Conservation (phyloP, 2,797 vertebrate species). For the Perodicticus potto region DNA sequence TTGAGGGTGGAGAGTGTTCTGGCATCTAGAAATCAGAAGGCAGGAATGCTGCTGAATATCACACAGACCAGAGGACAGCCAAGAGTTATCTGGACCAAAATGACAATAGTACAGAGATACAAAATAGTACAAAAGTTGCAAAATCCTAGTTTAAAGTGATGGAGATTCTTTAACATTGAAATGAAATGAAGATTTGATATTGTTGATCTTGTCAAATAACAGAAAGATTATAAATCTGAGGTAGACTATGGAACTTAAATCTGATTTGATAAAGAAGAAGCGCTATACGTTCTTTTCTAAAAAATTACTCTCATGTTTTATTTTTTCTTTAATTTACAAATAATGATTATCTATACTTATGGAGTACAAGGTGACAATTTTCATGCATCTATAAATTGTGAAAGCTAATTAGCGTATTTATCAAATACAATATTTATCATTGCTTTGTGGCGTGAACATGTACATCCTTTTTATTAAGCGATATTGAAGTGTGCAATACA, state of each 20-base stretch:
- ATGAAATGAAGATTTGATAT: background rate
- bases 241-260: background rate
- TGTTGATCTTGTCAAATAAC: background rate
- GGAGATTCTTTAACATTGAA: background rate
- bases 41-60: background rate
- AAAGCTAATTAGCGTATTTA: background rate
- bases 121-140: background rate
- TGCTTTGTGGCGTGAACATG: background rate
- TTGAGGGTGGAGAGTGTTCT: background rate
- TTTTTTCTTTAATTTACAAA: background rate
- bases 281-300: background rate
- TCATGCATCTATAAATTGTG: background rate
- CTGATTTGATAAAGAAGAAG: background rate
- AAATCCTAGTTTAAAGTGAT: background rate
- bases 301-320: background rate
- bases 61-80: background rate
- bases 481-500: background rate
- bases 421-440: background rate
- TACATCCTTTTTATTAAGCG: background rate
- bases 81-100: background rate
- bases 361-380: background rate
- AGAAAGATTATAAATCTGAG: background rate
- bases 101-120: background rate
- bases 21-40: background rate
- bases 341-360: background rate